Base-by-base conservation (phyloP, 2,888 invertebrate species). In the Charanyca ferruginea region DNA sequence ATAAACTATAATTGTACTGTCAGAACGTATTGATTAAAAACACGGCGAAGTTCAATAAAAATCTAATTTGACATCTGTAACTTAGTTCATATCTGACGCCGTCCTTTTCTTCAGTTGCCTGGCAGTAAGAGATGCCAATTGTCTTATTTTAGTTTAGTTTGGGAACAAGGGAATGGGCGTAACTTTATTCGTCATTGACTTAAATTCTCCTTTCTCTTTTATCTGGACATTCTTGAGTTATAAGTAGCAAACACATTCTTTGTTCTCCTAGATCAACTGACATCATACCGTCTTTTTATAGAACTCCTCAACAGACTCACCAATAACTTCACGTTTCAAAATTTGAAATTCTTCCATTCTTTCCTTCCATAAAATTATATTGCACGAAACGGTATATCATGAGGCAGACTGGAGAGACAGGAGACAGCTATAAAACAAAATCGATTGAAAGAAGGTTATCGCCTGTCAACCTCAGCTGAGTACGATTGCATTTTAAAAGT, bases 391-490 rank as follows among this genome's bases (percentile, higher is more conserved):
- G 22, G 55, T 70, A 71, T 65, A 61, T 66, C 64, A 62, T 63
- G 32, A 11, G 16, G 44, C 67, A 62, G 66, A 70, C 67, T 20
- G 52, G 0, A 44, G 42, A 57, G 60, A 67, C 67, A 53, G 62
- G 38, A 59, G 63, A 67, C 67, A 53, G 62, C 52, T 65, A 68
- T 74, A 59, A 73, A 65, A 73, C 60, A 80, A 60, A 71, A 80
- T 83, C 80, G 73, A 80, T 81, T 58, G 22, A 44, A 48, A 69
- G 77, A 75, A 81, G 78, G 83, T 85, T 89, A 91, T 88, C 87
- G 85, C 68, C 83, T 88, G 90, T 89, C 91, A 90, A 83, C 80
- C 85, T 80, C 93, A 91, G 91, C 89, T 89, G 90, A 77, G 70
- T 63, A 58, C 49, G 49, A 73, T 75, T 79, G 77, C 72, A 75